Evolutionary conservation across 2,113 vertebrate genomes (phyloP), one percentile per base, ranked within the genome.

Genomic region (Rhea pennata): DNA sequence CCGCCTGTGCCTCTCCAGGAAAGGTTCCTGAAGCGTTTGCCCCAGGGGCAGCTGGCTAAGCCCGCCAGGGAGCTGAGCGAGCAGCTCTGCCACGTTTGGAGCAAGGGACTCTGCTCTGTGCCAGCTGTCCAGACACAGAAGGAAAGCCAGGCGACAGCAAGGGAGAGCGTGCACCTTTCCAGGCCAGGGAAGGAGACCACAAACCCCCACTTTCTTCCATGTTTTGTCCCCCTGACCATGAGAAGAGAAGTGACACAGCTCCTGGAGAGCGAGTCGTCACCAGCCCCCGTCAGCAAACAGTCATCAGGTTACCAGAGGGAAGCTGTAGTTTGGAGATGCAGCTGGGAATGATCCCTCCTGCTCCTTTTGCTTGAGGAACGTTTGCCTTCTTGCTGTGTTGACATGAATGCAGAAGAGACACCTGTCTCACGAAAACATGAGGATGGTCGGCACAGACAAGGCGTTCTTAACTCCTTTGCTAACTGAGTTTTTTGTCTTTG

Each of bases 121-220:
- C 22, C 6, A 11, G 33, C 44, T 19, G 64, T 27, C 56, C 71
- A 11, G 51, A 0, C 42, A 22, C 0, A 0, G 42, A 7, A 64
- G 31, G 19, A 58, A 20, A 59, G 9, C 75, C 17, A 48, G 46
- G 16, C 0, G 0, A 17, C 0, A 0, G 31, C 40, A 15, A 65
- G 6, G 3, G 17, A 40, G 39, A 64, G 26, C 21, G 15, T 4
- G 5, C 8, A 67, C 53, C 40, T 0, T 0, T 27, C 40, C 39
- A 39, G 23, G 8, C 10, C 1, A 1, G 75, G 58, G n/a, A 33
- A 48, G 44, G 19, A 72, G 24, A 66, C 5, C 33, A 27, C 31
- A 80, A 83, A 90, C 24, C 67, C 48, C 26, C 5, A 2, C 31
- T 62, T 84, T 23, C 20, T 74, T 6, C 5, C 14, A 20, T 6